Evolutionary conservation across 2,113 vertebrate species (phyloP).

Genomic region (Ciconia maguari): DNA sequence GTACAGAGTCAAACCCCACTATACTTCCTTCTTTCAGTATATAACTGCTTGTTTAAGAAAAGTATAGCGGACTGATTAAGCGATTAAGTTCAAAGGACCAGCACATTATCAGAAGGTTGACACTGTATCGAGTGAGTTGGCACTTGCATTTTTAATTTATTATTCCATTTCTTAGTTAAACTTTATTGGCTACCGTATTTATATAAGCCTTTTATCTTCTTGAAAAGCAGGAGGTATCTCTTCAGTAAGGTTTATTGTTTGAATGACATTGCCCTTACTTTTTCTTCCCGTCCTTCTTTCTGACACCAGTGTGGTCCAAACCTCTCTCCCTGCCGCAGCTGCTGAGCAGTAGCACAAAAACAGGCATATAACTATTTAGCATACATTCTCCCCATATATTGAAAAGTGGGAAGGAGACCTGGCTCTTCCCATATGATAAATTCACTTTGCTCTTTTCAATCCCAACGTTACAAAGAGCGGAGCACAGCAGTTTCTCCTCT

Average conservation of each 20-base stretch:
- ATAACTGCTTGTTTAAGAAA: not conserved
- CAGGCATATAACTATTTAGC: not conserved
- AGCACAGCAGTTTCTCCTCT: not conserved
- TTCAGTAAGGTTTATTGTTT: not conserved
- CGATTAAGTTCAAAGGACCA: slow-evolving; percentile 49
- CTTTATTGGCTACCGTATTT: not conserved
- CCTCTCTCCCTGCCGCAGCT: not conserved
- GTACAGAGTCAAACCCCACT: slow-evolving; percentile 46
- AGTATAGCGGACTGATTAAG: slow-evolving; percentile 32
- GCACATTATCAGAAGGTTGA: not conserved
- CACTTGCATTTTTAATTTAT: not conserved
- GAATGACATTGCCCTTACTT: not conserved
- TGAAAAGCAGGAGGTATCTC: not conserved
- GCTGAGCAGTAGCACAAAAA: not conserved
- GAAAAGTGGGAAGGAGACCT: not conserved
- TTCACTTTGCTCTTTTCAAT: not conserved
- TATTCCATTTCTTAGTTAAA: not conserved
- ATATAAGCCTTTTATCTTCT: not conserved
- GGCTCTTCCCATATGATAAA: not conserved
- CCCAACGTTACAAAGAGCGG: not conserved
- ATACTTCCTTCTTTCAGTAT: not conserved
- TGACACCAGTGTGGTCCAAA: not conserved
- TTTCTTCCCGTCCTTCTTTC: not conserved
- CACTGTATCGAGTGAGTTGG: not conserved
- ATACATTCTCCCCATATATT: accelerated